Conservation (phyloP, 2,113 vertebrate genomes). For the Natator depressus region DNA sequence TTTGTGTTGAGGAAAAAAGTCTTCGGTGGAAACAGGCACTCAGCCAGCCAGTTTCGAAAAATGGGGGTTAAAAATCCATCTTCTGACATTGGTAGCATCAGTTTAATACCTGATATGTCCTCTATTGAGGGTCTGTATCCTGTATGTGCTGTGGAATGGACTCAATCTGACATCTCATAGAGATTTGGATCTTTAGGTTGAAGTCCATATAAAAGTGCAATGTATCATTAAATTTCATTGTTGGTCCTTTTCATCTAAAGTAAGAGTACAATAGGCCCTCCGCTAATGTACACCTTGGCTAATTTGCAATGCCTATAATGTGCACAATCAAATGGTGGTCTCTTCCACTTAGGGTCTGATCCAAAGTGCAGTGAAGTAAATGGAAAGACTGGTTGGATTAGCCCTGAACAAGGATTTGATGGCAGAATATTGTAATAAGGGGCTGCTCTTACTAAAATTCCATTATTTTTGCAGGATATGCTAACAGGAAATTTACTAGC, state of each 20-base stretch:
- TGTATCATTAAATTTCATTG: background rate
- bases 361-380: background rate
- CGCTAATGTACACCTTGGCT: background rate
- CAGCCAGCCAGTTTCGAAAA: background rate
- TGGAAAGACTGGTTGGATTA: background rate
- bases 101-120: background rate
- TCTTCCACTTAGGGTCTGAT: background rate
- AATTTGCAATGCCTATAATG: background rate
- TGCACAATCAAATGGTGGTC: background rate
- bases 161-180: background rate
- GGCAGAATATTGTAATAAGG: background rate
- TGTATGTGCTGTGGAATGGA: background rate
- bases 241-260: background rate
- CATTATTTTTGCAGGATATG: background rate
- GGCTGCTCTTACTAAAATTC: background rate
- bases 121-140: background rate
- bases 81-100: background rate
- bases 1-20: background rate
- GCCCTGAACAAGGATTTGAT: background rate
- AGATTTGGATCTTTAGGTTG: background rate
- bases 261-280: background rate
- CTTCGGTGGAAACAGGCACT: background rate
- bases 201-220: background rate
- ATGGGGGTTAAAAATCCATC: background rate
- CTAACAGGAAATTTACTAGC: background rate